Evolutionary conservation across 2,113 vertebrate genomes (phyloP).

Genomic region (Columba livia): DNA sequence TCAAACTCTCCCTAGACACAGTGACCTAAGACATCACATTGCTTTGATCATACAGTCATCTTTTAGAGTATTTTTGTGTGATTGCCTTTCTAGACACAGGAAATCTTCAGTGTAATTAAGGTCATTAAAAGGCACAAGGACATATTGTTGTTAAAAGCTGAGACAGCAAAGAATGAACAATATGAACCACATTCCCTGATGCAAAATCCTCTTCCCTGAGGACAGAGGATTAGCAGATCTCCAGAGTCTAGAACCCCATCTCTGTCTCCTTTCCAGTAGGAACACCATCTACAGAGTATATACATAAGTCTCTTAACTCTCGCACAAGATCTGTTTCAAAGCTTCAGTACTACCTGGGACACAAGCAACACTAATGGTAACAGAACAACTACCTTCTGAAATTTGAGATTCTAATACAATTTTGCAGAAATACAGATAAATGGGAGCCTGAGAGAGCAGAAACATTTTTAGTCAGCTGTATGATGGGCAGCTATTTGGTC

Average conservation of each 20-base stretch:
- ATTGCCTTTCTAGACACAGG: neutral
- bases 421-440: neutral
- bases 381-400: neutral
- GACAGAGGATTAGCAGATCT: neutral
- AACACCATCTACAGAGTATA: neutral
- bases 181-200: neutral
- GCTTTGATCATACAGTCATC: neutral
- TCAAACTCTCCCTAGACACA: neutral
- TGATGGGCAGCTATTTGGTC: neutral
- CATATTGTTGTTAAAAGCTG: neutral
- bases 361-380: neutral
- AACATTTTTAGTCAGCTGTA: neutral
- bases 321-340: neutral
- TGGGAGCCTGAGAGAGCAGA: neutral
- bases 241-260: neutral
- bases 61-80: neutral
- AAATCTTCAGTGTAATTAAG: neutral
- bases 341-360: neutral
- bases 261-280: neutral
- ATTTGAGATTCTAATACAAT: neutral
- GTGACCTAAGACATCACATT: neutral
- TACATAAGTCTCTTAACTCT: neutral
- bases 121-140: neutral
- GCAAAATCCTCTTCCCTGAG: neutral
- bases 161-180: neutral